phyloP scores from a whole-genome alignment of 2,113 vertebrate genomes.

The Gymnocephalus cernua region DNA sequence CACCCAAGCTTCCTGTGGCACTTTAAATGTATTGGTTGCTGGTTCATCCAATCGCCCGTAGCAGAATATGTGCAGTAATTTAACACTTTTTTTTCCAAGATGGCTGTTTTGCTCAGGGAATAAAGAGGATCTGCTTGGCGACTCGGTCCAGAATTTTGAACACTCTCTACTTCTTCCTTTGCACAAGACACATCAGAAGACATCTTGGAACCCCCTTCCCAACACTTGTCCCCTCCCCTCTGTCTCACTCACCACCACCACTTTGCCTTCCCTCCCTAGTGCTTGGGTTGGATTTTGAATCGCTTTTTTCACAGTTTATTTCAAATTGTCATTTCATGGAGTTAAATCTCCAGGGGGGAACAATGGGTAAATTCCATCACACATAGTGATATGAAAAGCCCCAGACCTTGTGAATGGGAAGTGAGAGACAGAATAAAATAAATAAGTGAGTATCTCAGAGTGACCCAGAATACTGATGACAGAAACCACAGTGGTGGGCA shows the following conservation, averaged over 20 bases:
- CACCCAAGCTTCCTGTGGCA: slow-evolving; percentile 73
- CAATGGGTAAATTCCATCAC: slow-evolving; percentile 70
- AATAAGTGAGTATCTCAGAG: slow-evolving; percentile 62
- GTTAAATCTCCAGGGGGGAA: slow-evolving; percentile 70
- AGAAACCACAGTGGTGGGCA: slow-evolving; percentile 36
- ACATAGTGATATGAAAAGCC: slow-evolving; percentile 63
- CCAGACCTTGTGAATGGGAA: slow-evolving; percentile 62
- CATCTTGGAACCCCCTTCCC: slow-evolving; percentile 14
- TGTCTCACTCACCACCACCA: slow-evolving; percentile 9
- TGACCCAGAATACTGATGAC: slow-evolving; percentile 65
- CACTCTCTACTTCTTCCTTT: slow-evolving; percentile 11
- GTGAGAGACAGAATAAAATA: slow-evolving; percentile 68
- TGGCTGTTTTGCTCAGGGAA: slow-evolving; percentile 58
- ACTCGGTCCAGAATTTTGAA: slow-evolving; percentile 33
- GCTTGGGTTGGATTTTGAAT: slow-evolving; percentile 38
- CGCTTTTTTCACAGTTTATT: slow-evolving; percentile 68
- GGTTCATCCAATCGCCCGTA: slow-evolving; percentile 53
- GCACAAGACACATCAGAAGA: slow-evolving; percentile 34
- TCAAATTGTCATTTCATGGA: slow-evolving; percentile 76
- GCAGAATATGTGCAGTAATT: slow-evolving; percentile 65
- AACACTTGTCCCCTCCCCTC: background rate
- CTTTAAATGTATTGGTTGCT: slow-evolving; percentile 71
- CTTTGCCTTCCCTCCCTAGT: background rate
- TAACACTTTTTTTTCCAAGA: slow-evolving; percentile 61
- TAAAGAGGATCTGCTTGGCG: slow-evolving; percentile 53